These are phyloP conservation scores for Bos javanicus DNA, from an alignment of 2,113 vertebrate genomes.

Conservation along the genomic window DNA sequence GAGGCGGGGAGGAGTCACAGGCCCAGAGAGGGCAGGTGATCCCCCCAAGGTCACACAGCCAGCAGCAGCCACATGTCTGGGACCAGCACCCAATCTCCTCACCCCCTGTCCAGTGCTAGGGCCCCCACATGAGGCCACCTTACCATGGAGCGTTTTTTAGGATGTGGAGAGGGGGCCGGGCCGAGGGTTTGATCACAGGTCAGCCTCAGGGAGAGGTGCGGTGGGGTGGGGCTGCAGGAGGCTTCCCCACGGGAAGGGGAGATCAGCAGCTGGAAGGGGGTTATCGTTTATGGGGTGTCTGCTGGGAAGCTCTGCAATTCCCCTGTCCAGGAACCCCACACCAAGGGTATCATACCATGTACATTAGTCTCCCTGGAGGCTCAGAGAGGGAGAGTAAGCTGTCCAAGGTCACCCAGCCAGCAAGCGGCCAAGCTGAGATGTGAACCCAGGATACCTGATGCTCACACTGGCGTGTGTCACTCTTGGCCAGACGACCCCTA, in stretches of 20 bases:
- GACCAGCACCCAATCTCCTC: background rate
- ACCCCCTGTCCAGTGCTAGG: background rate
- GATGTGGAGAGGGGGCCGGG: background rate
- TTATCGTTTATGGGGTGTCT: background rate
- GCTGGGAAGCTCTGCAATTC: background rate
- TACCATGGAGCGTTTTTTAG: accelerated
- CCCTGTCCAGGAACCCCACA: background rate
- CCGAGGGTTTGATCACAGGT: no score
- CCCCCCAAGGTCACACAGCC: background rate
- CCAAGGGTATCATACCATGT: background rate
- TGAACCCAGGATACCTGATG: background rate
- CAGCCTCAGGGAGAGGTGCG: accelerated
- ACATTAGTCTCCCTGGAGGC: background rate
- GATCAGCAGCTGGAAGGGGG: background rate
- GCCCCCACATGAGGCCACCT: accelerated
- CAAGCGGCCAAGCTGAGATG: background rate
- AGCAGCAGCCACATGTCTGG: background rate
- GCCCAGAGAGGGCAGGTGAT: background rate
- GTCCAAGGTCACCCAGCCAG: background rate
- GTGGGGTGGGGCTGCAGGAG: background rate
- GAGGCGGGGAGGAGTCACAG: accelerated
- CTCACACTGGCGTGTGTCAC: background rate
- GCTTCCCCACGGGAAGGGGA: no score
- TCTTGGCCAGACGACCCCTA: background rate
- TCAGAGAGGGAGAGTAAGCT: background rate